Evolutionary conservation across 2,113 vertebrate species (phyloP), one percentile per base, ranked within the genome.

Genomic region (Microcebus murinus): DNA sequence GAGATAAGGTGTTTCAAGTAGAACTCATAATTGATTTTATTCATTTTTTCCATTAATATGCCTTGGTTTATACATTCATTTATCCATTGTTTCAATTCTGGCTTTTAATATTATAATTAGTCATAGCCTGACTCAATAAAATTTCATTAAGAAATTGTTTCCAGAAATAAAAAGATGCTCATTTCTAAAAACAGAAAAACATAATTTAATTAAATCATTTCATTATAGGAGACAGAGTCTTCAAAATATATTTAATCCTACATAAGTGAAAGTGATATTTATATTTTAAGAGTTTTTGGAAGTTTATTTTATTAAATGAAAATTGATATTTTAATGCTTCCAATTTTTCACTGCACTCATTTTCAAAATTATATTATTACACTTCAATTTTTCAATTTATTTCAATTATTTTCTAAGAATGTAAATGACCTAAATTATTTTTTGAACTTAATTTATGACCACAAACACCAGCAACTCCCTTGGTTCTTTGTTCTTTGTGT

Each of bases 151-250:
- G 79, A 70, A 23, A 21, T 8, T 55, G 18, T 80, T 71, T 89
- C 68, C 25, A 90, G 82, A 90, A 76, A 59, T 74, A 93, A 93
- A 76, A 80, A 76, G 14, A 63, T 74, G 29, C 11, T 77, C 70
- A 86, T 88, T 86, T 82, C 34, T 80, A 83, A 77, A 91, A 67
- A 61, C 18, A 84, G 29, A 39, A 86, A 94, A 95, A 67, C 31
- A 73, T 52, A 82, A 87, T 88, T 81, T 93, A 67, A 94, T 87
- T 82, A 87, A 87, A 73, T 63, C 25, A 96, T 79, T 70, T 88
- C 55, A 86, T 96, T 83, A 83, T 8, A 45, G 20, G 68, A 79
- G 27, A 95, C 17, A 88, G 50, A 68, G 55, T 83, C 45, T 68
- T n/a, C 36, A 79, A 95, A 87, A 68, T 90, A 36, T 55, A 87